These are phyloP conservation scores for Presbytis comata DNA, from an alignment of 2,797 vertebrate genomes.

Conservation along the genomic window DNA sequence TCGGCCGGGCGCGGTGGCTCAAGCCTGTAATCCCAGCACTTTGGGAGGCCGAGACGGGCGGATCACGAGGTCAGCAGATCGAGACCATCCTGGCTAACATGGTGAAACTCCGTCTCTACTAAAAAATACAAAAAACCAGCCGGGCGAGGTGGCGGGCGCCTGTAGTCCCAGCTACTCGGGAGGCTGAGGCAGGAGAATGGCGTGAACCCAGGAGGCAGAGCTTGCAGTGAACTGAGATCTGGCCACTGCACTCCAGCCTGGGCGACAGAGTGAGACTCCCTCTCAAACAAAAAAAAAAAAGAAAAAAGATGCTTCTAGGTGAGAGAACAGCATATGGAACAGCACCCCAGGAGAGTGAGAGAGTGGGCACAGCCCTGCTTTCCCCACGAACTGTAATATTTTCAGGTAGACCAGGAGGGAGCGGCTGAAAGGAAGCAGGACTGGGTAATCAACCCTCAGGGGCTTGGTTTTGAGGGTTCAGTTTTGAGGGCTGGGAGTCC, in stretches of 20 bases:
- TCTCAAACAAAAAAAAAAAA: no score
- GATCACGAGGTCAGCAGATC: no score
- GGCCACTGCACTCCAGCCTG: no score
- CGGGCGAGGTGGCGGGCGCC: no score
- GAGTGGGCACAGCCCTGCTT: not conserved
- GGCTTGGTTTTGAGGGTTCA: not conserved
- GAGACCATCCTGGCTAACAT: no score
- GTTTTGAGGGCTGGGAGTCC: not conserved
- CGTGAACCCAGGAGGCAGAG: rapidly evolving
- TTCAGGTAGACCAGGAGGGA: not conserved
- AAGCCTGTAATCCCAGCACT: no score
- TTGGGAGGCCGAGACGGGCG: no score
- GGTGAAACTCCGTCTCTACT: no score
- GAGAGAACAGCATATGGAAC: not conserved
- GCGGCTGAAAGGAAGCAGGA: not conserved
- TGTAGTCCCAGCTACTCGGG: no score
- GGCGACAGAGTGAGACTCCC: rapidly evolving
- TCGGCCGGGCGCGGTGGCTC: not conserved
- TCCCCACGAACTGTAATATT: not conserved
- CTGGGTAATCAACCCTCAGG: not conserved
- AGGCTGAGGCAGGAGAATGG: no score
- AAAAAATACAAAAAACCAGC: no score
- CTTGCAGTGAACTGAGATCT: no score
- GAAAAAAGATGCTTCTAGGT: not conserved
- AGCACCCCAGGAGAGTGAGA: not conserved